Percentiles rank a stretch among this genome's conserved stretches.
Conservation (phyloP, 2,113 vertebrate genomes). For the Ovis aries region ARS-UI_Ramb_v3.0 NC_056064.1:36700501-36701000, state of each 20-base stretch:
- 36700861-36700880: neutral
- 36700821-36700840: neutral
- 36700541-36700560: neutral
- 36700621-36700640: neutral
- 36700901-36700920: neutral
- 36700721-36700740: neutral
- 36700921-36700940: conserved; percentile 1
- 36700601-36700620: neutral
- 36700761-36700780: neutral
- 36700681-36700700: neutral
- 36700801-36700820: neutral
- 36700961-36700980: conserved; percentile 37
- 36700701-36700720: neutral
- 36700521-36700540: neutral
- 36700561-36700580: neutral
- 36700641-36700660: neutral
- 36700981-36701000: neutral
- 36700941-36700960: neutral
- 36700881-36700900: neutral
- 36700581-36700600: neutral
- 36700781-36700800: neutral
- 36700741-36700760: neutral
- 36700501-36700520: neutral
- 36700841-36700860: neutral
- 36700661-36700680: neutral